Evolutionary conservation across 2,888 invertebrate species (phyloP), one percentile per base, ranked within the genome.

Genomic region (Steromphala cineraria): DNA sequence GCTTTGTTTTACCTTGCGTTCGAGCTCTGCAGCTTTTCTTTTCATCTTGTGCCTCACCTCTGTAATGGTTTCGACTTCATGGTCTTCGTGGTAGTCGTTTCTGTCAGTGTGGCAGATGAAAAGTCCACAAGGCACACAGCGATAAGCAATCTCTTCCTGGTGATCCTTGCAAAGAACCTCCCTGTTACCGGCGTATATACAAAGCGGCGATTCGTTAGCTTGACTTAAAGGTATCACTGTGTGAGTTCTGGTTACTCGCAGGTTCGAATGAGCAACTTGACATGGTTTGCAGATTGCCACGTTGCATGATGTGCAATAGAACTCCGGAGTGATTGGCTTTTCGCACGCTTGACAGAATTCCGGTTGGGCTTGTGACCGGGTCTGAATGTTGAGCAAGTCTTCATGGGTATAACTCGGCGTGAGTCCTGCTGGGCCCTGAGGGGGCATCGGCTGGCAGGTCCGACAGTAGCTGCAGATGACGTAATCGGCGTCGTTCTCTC

Each of bases 401-500:
- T 75, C 46, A 15, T 52, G 75, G 2, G 75, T 75, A 28, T 75
- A 75, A 52, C 75, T 75, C 2, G 75, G 75, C 19, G 75, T 52
- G 15, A 75, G 15, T 21, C 75, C 75, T 15, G n/a, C n/a, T 17
- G 52, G 24, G 7, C 75, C 75, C 19, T 19, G 2, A 8, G 24
- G 19, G 15, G 75, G 75, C 24, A 52, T 24, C 2, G 52, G 75
- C 15, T 75, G 75, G n/a, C 46, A 75, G 8, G 46, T 75, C 19
- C 75, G 75, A 52, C 75, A 75, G 75, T 52, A 75, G 46, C 52
- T 24, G 21, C 75, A 75, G 75, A 75, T 75, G n/a, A 75, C 52
- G 15, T 46, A 52, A 17, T 40, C 52, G 1, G 40, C 19, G 19
- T 24, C 53, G n/a, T n/a, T 52, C 24, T 75, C 75, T 21, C 24